Evolutionary conservation across 1,140 invertebrate genomes (phyloP).

Genomic region (Maniola jurtina): DNA sequence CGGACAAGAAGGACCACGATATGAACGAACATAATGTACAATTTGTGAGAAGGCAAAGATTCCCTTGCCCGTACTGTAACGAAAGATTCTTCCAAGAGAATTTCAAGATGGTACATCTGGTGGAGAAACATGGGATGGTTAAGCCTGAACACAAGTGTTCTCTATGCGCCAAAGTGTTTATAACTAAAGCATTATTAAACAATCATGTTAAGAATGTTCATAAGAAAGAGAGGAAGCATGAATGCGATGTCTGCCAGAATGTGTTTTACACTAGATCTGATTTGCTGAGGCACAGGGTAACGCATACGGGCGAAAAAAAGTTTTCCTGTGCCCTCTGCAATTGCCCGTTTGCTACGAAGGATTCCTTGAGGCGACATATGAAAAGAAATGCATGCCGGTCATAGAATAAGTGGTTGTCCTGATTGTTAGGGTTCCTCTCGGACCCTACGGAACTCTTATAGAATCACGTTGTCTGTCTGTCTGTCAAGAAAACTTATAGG

Average conservation of each 20-base stretch:
- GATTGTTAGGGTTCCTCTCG: too few species aligned
- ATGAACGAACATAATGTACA: conserved; percentile 42
- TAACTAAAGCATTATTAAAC: conserved; percentile 59
- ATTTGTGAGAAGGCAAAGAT: conserved; percentile 49
- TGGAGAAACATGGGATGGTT: conserved; percentile 57
- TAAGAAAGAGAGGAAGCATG: conserved; percentile 59
- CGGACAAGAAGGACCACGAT: conserved; percentile 56
- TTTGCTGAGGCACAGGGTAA: conserved; percentile 52
- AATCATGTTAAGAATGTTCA: conserved; percentile 63
- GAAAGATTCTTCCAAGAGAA: conserved; percentile 64
- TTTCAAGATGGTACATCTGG: conserved; percentile 51
- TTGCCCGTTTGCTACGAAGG: conserved; percentile 54
- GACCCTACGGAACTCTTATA: too few species aligned
- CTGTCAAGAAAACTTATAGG: too few species aligned
- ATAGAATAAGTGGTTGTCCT: neutral
- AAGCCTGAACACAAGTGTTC: conserved; percentile 55
- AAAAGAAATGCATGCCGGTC: conserved; percentile 46
- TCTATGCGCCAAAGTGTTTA: conserved; percentile 54
- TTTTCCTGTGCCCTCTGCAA: conserved; percentile 51
- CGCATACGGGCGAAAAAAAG: conserved; percentile 62
- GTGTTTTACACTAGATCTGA: conserved; percentile 63
- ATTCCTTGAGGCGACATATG: conserved; percentile 58
- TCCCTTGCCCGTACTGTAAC: conserved; percentile 59
- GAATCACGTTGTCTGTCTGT: too few species aligned
- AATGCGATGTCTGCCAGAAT: conserved; percentile 62